Evolutionary conservation across 1,140 invertebrate species (phyloP), one percentile per base, ranked within the genome.

Genomic region (Vollenhovia emeryi): DNA sequence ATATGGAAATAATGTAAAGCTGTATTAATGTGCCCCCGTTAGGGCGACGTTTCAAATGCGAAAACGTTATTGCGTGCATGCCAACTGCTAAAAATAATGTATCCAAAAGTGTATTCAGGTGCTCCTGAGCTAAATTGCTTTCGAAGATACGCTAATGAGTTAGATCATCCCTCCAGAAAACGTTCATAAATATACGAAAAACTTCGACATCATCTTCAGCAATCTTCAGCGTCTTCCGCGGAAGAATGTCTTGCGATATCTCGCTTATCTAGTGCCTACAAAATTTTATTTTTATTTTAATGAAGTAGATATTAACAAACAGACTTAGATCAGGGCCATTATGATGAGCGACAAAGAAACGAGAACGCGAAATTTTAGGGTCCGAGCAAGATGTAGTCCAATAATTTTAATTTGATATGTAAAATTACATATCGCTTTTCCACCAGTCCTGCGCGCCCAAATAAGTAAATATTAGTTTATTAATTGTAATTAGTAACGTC

Each of bases 61-160:
- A 71, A 71, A 71, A 71, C 18, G 40, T 64, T 64, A 78, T 33
- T 78, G 57, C 40, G 24, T 11, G 27, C 43, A 48, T 64, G 74
- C 74, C 74, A 78, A 78, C 27, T 78, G 40, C 74, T 78, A 78
- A 78, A 78, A 78, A 78, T 78, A 78, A 33, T 48, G 40, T 64
- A 24, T 64, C n/a, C 57, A 78, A 64, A 64, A 13, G 13, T 40
- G 57, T n/a, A n/a, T 27, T 7, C 57, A 30, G 27, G 43, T 64
- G 43, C 27, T 21, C 50, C 27, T 64, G 9, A 21, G 40, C n/a
- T 33, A 40, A 75, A 75, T 57, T 75, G 15, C 21, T 75, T 76
- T 60, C 4, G 43, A 62, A 24, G 8, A 13, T 78, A 50, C 8
- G 33, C 11, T 30, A 40, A 57, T 75, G 36, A 76, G 11, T 60